Conservation (phyloP, 2,797 vertebrate genomes). For the Premnoplex brunnescens region DNA sequence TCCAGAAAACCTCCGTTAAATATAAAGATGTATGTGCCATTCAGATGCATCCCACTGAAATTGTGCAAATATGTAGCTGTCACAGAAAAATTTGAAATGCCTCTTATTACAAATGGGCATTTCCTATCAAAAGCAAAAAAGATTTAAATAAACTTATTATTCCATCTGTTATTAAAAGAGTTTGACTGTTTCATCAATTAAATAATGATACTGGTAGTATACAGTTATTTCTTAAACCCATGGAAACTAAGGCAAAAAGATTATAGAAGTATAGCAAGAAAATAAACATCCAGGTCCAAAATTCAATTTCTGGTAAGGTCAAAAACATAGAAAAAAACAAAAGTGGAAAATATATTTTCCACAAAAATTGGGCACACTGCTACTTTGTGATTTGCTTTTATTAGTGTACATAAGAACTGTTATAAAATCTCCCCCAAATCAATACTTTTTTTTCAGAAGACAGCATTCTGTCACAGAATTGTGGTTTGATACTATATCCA, state of each 20-base stretch:
- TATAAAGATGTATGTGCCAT: neutral
- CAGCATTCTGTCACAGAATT: neutral
- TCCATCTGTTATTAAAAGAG: neutral
- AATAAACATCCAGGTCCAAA: neutral
- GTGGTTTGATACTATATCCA: neutral
- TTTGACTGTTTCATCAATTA: neutral
- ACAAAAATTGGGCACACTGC: neutral
- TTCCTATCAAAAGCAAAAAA: neutral
- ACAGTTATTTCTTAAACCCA: neutral
- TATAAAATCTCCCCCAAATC: neutral
- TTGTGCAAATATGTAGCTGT: neutral
- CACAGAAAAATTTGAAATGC: neutral
- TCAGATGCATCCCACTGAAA: neutral
- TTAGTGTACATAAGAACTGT: neutral
- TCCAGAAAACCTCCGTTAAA: slow-evolving; percentile 9
- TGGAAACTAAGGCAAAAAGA: neutral
- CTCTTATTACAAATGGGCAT: neutral
- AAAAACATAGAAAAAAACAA: neutral
- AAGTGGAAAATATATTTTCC: neutral
- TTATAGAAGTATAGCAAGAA: neutral
- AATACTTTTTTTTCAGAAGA: neutral
- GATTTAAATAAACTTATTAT: neutral
- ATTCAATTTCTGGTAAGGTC: neutral
- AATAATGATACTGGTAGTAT: neutral
- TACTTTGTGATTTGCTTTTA: neutral